Evolutionary conservation across 30 jellyfish, hydroid and myxozoan genomes (phyloP).

Genomic region (Nemopilema nomurai): DNA sequence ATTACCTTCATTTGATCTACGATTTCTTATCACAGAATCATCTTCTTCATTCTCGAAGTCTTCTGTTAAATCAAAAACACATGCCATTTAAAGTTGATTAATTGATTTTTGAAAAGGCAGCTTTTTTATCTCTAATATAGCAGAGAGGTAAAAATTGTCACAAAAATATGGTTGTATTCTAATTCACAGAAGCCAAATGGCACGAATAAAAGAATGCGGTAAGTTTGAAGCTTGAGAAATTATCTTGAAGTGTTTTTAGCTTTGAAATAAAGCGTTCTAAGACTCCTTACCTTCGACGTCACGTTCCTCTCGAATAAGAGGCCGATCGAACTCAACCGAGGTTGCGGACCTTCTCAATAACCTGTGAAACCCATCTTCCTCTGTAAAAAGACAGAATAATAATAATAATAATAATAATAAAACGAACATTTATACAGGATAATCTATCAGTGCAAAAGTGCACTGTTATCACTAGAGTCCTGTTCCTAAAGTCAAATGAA

Average conservation of each 20-base stretch:
- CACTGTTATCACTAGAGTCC: too few relatives aligned
- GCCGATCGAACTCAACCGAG: slow-evolving; percentile 88
- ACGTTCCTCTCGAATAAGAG: slow-evolving; percentile 81
- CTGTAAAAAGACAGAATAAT: neutral
- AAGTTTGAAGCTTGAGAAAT: too few relatives aligned
- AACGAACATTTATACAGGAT: too few relatives aligned
- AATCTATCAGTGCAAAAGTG: too few relatives aligned
- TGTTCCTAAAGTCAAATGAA: too few relatives aligned
- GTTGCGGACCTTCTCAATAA: slow-evolving; percentile 68
- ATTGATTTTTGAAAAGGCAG: too few relatives aligned
- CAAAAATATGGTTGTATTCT: too few relatives aligned
- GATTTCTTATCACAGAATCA: slow-evolving; percentile 47
- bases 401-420: neutral
- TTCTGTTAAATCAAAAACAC: slow-evolving; percentile 21
- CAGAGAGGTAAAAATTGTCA: too few relatives aligned
- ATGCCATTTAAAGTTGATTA: too few relatives aligned
- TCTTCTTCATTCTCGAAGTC: slow-evolving; percentile 60
- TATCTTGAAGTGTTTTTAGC: neutral
- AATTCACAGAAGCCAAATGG: too few relatives aligned
- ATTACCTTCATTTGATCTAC: slow-evolving; percentile 62
- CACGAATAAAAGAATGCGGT: neutral
- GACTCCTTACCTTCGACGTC: slow-evolving; percentile 59
- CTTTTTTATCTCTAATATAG: too few relatives aligned
- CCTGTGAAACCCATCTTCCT: slow-evolving; percentile 74
- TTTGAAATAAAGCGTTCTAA: neutral